These are phyloP conservation scores for Psylliodes chrysocephalus DNA, from an alignment of 2,888 invertebrate genomes.

Conservation along the genomic window DNA sequence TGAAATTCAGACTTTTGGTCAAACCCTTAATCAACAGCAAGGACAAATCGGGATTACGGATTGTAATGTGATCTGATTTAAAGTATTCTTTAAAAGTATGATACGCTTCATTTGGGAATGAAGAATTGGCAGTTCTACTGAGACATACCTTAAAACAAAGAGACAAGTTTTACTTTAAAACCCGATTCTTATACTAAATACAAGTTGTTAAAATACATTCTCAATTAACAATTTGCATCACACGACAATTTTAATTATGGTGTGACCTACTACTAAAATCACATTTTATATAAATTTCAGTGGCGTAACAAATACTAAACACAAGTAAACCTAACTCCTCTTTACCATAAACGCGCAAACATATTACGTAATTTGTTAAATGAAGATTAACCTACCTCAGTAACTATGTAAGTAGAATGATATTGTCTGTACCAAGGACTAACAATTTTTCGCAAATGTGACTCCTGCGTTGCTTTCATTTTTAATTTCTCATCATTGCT, in stretches of 20 bases:
- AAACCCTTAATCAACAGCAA: conserved; percentile 83
- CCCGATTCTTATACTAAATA: too few relatives aligned
- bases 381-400: conserved; percentile 70
- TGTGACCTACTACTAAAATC: too few relatives aligned
- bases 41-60: conserved; percentile 76
- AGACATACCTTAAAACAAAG: conserved; percentile 59
- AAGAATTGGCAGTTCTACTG: conserved; percentile 72
- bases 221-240: too few relatives aligned
- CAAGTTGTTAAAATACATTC: too few relatives aligned
- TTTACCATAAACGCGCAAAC: too few relatives aligned
- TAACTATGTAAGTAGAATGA: conserved; percentile 70
- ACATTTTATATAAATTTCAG: too few relatives aligned
- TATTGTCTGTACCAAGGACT: conserved; percentile 80
- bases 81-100: conserved; percentile 81
- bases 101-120: conserved; percentile 73
- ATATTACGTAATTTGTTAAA: too few relatives aligned
- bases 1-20: conserved; percentile 69
- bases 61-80: conserved; percentile 74
- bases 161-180: too few relatives aligned
- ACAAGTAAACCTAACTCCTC: too few relatives aligned
- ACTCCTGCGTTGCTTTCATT: conserved; percentile 68
- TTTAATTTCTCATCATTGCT: conserved; percentile 65
- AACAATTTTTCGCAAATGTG: conserved; percentile 80
- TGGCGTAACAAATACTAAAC: too few relatives aligned
- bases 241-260: too few relatives aligned